These are phyloP conservation scores for Elgonia sp. DNA, from an alignment of 2,888 invertebrate species.

Conservation along the genomic window DNA sequence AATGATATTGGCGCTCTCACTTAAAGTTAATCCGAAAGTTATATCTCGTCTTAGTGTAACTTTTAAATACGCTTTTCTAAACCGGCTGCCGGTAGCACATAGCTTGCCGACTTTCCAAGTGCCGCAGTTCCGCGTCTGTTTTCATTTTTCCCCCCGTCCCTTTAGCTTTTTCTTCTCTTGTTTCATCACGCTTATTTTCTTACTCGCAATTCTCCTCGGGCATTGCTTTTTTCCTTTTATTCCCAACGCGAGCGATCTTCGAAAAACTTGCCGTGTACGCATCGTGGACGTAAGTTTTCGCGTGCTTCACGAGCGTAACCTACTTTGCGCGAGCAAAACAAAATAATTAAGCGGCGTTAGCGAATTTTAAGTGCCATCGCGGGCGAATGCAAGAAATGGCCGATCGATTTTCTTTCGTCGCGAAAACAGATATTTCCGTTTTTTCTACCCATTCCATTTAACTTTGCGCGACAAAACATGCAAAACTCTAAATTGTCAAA, in stretches of 20 bases:
- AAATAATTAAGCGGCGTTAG: conserved; percentile 75
- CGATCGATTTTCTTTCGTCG: conserved; percentile 62
- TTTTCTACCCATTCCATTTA: conserved; percentile 40
- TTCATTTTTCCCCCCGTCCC: neutral
- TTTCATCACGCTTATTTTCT: conserved; percentile 37
- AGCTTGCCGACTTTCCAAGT: conserved; percentile 56
- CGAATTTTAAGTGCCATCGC: conserved; percentile 74
- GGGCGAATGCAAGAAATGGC: conserved; percentile 63
- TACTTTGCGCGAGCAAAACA: conserved; percentile 71
- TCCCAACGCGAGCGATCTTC: conserved; percentile 62
- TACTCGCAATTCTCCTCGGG: conserved; percentile 1
- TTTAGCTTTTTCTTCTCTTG: conserved; percentile 18
- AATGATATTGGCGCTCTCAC: conserved; percentile 64
- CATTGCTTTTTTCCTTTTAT: conserved; percentile 21
- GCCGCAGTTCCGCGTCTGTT: conserved; percentile 25
- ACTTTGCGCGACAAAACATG: conserved; percentile 26
- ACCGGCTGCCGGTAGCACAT: conserved; percentile 42
- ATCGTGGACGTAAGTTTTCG: conserved; percentile 68
- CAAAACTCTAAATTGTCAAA: neutral
- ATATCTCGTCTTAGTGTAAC: conserved; percentile 75
- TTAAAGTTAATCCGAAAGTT: conserved; percentile 80
- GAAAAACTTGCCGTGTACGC: conserved; percentile 62
- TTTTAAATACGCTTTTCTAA: conserved; percentile 80
- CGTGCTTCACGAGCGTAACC: conserved; percentile 73
- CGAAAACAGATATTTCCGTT: conserved; percentile 52